Evolutionary conservation across 2,113 vertebrate species (phyloP).

Genomic region (Mellivora capensis): DNA sequence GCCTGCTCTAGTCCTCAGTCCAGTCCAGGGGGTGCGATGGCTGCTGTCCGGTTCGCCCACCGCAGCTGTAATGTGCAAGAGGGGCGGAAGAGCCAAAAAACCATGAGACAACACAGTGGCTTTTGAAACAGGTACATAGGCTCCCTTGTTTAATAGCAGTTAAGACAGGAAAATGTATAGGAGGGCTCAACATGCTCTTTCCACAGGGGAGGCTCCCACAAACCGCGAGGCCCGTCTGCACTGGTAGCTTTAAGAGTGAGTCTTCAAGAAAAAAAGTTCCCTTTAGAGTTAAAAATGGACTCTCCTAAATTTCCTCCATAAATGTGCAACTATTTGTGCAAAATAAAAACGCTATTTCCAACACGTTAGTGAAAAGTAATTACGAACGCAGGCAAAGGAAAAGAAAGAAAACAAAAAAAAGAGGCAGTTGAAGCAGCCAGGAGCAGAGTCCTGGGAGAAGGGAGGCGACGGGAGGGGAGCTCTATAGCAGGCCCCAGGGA

Average conservation of each 20-base stretch:
- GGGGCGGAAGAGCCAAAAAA: not conserved
- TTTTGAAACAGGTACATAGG: conserved; percentile 62
- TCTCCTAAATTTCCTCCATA: conserved; percentile 65
- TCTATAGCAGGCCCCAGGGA: not conserved
- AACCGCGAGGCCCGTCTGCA: conserved; percentile 51
- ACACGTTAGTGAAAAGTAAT: conserved; percentile 66
- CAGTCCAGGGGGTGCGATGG: not conserved
- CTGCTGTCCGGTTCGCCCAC: not conserved
- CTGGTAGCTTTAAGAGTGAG: conserved; percentile 77
- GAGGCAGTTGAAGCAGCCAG: not conserved
- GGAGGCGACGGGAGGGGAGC: not conserved
- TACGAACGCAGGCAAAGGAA: not conserved
- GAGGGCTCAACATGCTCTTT: conserved; percentile 78
- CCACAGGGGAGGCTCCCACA: conserved; percentile 57
- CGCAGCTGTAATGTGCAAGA: not conserved
- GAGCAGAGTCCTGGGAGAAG: not conserved
- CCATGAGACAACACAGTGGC: conserved; percentile 15
- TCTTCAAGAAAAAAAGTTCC: conserved; percentile 71
- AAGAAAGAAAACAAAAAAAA: not conserved
- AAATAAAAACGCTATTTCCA: conserved; percentile 72
- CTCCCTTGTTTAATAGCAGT: conserved; percentile 83
- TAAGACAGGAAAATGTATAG: conserved; percentile 79
- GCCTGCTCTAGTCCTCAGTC: not conserved
- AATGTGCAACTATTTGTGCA: conserved; percentile 77
- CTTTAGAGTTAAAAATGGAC: conserved; percentile 76